Evolutionary conservation across 2,888 invertebrate species (phyloP).

Genomic region (Andrena flavipes): DNA sequence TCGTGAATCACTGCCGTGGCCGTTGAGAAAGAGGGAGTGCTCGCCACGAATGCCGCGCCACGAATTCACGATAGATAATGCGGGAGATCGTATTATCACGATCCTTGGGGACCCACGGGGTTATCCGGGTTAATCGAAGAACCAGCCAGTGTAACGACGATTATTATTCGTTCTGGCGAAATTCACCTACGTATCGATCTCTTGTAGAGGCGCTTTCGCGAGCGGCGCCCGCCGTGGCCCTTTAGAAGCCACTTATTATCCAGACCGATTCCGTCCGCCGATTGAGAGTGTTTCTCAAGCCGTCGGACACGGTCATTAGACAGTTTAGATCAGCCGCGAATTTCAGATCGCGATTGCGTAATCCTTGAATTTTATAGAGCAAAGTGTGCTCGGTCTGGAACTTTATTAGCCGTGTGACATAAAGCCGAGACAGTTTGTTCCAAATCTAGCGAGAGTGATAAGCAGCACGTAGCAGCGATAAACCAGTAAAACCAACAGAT

Average conservation of each 20-base stretch:
- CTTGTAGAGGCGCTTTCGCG: constrained; percentile 47
- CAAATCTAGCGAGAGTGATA: too few relatives aligned
- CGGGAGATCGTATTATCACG: constrained; percentile 77
- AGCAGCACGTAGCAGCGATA: too few relatives aligned
- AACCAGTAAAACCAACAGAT: too few relatives aligned
- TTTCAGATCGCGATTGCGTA: constrained; percentile 14
- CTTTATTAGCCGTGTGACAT: too few relatives aligned
- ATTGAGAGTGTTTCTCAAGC: constrained; percentile 42
- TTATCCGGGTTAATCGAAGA: constrained; percentile 79
- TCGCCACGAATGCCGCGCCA: constrained; percentile 63
- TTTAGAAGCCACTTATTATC: constrained; percentile 54
- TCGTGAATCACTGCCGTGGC: constrained; percentile 76
- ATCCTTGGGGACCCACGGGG: constrained; percentile 68
- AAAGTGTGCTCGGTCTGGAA: not conserved
- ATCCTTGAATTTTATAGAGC: not conserved
- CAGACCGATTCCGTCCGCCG: constrained; percentile 29
- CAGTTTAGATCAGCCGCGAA: constrained; percentile 15
- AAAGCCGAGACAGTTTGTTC: too few relatives aligned
- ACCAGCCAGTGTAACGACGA: constrained; percentile 66
- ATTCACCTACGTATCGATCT: constrained; percentile 63
- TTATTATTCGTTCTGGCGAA: constrained; percentile 69
- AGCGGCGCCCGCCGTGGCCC: constrained; percentile 46
- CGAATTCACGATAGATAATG: constrained; percentile 76
- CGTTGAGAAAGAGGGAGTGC: constrained; percentile 66
- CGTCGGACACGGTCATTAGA: constrained; percentile 27